phyloP scores from a whole-genome alignment of 2,113 vertebrate species.

The Loxodonta africana region DNA sequence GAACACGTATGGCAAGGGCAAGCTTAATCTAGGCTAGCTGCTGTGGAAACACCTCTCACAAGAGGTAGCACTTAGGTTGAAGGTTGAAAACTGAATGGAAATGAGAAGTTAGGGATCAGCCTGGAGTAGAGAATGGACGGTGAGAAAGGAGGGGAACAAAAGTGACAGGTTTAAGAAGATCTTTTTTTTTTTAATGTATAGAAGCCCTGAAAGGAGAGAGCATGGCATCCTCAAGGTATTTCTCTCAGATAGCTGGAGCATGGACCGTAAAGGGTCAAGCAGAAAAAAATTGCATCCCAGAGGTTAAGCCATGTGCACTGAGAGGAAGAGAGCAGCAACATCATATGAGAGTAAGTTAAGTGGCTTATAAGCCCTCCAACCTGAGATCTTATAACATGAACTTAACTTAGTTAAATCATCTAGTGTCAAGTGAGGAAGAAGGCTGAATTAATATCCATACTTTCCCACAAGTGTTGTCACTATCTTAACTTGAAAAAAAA shows the following conservation, averaged over 20 bases:
- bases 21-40: neutral
- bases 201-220: neutral
- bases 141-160: neutral
- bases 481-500: conserved; percentile 16
- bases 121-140: neutral
- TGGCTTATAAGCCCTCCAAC: neutral
- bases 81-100: neutral
- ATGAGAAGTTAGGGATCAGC: neutral
- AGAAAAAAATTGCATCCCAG: neutral
- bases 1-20: neutral
- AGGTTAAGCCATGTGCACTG: neutral
- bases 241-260: neutral
- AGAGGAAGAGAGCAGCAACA: neutral
- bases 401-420: conserved; percentile 52
- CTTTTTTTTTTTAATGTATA: neutral
- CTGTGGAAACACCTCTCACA: neutral
- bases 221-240: neutral
- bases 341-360: neutral
- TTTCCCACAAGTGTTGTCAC: neutral
- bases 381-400: neutral
- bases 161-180: neutral
- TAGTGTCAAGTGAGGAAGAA: neutral
- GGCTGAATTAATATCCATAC: neutral
- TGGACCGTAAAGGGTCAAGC: neutral
- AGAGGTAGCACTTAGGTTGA: neutral